Conservation (phyloP, 2,888 invertebrate species). For the Nomada hirtipes region DNA sequence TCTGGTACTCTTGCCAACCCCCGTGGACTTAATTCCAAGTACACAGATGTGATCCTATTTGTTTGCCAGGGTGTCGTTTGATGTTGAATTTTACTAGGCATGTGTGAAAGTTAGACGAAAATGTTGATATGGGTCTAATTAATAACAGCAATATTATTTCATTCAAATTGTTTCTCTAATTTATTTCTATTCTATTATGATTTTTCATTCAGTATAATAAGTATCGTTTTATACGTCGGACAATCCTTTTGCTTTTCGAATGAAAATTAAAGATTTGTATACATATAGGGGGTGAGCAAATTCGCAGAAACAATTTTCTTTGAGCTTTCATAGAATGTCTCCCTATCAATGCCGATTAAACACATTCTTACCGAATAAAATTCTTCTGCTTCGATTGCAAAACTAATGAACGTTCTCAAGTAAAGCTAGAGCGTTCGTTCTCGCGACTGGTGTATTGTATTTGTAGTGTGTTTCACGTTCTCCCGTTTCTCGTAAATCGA, state of each 20-base stretch:
- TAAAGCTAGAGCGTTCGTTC: background rate
- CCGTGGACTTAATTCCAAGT: too few relatives aligned
- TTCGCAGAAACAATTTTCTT: background rate
- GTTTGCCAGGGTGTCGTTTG: too few relatives aligned
- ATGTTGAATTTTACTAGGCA: too few relatives aligned
- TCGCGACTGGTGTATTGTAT: background rate
- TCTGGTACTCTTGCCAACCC: background rate
- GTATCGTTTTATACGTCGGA: too few relatives aligned
- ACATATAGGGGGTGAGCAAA: background rate
- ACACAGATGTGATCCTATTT: background rate
- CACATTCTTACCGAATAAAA: slow-evolving; percentile 1
- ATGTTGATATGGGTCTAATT: too few relatives aligned
- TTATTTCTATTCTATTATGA: too few relatives aligned
- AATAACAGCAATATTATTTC: too few relatives aligned
- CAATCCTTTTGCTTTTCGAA: background rate
- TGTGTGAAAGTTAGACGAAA: too few relatives aligned
- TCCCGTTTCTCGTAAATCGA: slow-evolving; percentile 23
- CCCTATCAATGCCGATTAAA: background rate
- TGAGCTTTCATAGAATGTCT: background rate
- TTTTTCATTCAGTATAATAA: too few relatives aligned
- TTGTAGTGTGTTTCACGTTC: slow-evolving; percentile 11
- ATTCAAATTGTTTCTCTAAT: too few relatives aligned
- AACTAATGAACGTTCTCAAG: slow-evolving; percentile 11
- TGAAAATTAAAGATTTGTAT: background rate
- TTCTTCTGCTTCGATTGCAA: background rate